Conservation (phyloP, 2,888 invertebrate genomes). For the Galerucella pusilla region DNA sequence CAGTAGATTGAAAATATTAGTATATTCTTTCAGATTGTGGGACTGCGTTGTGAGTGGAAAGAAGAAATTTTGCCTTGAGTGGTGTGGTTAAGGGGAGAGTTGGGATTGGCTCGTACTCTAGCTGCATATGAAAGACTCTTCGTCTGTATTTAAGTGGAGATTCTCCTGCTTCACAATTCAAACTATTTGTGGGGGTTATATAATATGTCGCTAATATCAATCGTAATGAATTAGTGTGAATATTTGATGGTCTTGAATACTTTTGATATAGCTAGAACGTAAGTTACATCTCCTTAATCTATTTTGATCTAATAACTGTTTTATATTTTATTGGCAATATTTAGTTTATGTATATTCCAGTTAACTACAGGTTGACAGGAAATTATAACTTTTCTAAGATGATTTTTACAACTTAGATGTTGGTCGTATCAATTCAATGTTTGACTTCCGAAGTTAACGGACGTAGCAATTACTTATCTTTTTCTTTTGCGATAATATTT, state of each 20-base stretch:
- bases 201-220: background rate
- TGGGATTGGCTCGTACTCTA: background rate
- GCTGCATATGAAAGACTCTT: background rate
- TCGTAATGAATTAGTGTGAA: background rate
- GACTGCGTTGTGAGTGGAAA: background rate
- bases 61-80: background rate
- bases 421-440: no score
- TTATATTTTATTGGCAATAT: background rate
- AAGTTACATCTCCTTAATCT: background rate
- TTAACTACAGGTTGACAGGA: no score
- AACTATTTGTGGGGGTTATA: no score
- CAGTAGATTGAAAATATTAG: background rate
- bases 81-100: background rate
- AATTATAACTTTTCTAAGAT: no score
- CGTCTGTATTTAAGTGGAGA: background rate
- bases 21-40: conserved; percentile 2
- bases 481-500: no score
- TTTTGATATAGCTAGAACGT: background rate
- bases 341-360: no score
- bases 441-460: no score
- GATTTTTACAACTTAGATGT: background rate
- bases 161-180: background rate
- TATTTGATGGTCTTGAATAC: background rate
- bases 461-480: no score
- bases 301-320: background rate